These are phyloP conservation scores for Henricia sp. DNA, from an alignment of 53 echinoderm and acorn worm genomes.

Conservation along the genomic window DNA sequence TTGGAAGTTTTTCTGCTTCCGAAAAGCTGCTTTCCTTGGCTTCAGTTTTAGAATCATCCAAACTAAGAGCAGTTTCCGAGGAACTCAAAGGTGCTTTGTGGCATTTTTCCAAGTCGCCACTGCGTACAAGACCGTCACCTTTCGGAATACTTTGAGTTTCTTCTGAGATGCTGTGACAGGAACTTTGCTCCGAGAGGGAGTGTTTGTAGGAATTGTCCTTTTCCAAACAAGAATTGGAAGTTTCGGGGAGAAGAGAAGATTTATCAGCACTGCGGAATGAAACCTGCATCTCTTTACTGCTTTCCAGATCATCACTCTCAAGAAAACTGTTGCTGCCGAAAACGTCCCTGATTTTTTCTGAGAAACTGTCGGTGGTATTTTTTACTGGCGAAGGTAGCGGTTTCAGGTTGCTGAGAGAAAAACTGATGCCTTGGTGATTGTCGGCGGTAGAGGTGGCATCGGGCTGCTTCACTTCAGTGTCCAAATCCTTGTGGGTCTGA, in stretches of 20 bases:
- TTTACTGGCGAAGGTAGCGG: neutral
- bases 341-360: slow-evolving; percentile 9
- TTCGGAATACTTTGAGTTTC: too few relatives aligned
- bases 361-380: slow-evolving; percentile 12
- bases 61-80: neutral
- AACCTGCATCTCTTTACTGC: neutral
- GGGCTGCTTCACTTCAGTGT: neutral
- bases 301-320: neutral
- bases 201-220: too few relatives aligned
- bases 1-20: neutral
- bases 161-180: too few relatives aligned
- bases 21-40: neutral
- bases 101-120: too few relatives aligned
- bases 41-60: neutral
- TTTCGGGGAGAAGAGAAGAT: too few relatives aligned
- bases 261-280: too few relatives aligned
- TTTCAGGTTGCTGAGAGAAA: too few relatives aligned
- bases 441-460: neutral
- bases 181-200: too few relatives aligned
- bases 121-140: too few relatives aligned
- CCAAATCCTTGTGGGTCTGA: neutral
- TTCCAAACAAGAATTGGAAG: too few relatives aligned
- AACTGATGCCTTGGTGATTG: too few relatives aligned
- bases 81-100: too few relatives aligned
- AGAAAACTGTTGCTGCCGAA: slow-evolving; percentile 33